Evolutionary conservation across 2,113 vertebrate genomes (phyloP).

Genomic region (Myanophis thanlyinensis): DNA sequence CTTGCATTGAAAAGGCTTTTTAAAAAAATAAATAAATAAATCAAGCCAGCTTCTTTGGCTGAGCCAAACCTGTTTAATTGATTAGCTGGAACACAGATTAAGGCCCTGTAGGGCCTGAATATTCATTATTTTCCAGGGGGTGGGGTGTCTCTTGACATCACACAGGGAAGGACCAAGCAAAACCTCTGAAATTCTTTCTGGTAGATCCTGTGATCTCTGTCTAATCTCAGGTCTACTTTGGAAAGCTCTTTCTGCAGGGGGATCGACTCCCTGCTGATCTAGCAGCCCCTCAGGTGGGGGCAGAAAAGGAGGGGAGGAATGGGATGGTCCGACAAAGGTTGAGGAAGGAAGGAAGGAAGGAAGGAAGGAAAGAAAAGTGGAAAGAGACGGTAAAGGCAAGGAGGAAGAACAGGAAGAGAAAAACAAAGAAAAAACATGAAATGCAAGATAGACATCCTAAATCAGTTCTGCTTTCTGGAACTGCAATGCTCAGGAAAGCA

Average conservation of each 20-base stretch:
- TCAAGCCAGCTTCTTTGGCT: neutral
- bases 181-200: neutral
- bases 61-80: neutral
- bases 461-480: neutral
- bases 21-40: neutral
- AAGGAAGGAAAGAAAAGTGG: neutral
- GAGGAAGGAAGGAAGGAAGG: neutral
- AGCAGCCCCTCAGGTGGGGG: neutral
- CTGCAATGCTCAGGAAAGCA: neutral
- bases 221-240: neutral
- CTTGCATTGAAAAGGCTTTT: neutral
- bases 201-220: neutral
- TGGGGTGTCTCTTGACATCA: neutral
- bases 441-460: neutral
- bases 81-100: neutral
- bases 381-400: neutral
- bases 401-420: neutral
- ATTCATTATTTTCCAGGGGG: neutral
- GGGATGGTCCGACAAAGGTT: neutral
- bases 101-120: neutral
- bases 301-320: neutral
- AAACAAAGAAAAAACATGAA: neutral
- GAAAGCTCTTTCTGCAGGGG: neutral
- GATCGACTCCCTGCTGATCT: neutral
- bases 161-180: neutral